These are phyloP conservation scores for Montipora capricornis DNA, from an alignment of 64 coral and sea anemone species.

Conservation along the genomic window DNA sequence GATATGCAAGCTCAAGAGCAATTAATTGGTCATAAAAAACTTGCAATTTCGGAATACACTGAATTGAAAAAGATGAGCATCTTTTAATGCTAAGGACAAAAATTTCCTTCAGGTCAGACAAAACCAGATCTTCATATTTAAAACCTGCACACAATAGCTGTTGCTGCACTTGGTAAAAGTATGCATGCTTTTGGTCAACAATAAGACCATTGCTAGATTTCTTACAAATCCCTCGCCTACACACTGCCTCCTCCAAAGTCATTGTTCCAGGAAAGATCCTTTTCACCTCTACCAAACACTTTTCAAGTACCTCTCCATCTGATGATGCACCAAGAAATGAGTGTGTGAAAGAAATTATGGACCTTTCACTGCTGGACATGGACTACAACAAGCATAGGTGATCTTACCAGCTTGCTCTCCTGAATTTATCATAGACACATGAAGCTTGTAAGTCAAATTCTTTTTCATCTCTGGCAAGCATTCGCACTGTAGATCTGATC, in stretches of 20 bases:
- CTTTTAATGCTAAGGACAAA: background rate
- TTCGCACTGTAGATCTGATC: no score
- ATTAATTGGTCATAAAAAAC: background rate
- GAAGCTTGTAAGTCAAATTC: no score
- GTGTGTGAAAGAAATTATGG: constrained; percentile 13
- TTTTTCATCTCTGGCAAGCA: no score
- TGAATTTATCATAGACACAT: no score
- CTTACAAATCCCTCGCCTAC: background rate
- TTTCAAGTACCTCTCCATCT: constrained; percentile 35
- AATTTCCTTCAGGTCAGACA: background rate
- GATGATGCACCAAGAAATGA: background rate
- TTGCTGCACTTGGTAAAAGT: constrained; percentile 43
- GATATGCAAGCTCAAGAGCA: constrained; percentile 14
- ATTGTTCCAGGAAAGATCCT: no score
- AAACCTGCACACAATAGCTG: background rate
- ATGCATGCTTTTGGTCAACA: constrained; percentile 26
- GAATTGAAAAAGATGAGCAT: background rate
- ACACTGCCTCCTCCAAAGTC: background rate
- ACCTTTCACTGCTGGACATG: no score
- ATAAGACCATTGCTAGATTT: background rate
- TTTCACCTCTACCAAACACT: background rate
- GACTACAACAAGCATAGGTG: no score
- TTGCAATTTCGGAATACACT: background rate
- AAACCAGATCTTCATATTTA: background rate
- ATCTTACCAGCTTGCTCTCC: no score